Conservation (phyloP, 2,888 invertebrate species). For the Lamellibrachia satsuma region DNA sequence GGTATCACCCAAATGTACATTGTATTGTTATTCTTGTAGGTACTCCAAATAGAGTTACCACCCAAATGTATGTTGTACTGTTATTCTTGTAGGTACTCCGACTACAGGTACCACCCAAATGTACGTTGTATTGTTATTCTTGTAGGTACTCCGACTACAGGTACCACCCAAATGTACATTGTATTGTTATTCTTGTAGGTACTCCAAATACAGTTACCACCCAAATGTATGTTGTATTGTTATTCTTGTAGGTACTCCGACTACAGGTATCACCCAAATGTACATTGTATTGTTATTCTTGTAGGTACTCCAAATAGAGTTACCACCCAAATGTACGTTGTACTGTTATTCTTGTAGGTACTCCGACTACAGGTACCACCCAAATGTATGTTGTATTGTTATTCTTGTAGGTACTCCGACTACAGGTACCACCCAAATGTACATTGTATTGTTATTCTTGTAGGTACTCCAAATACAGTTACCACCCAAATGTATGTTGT, state of each 20-base stretch:
- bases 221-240: not conserved
- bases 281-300: not conserved
- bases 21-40: too few species aligned
- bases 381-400: slow-evolving; percentile 72
- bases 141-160: not conserved
- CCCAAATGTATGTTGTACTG: too few species aligned
- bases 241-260: not conserved
- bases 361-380: not conserved
- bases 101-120: not conserved
- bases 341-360: not conserved
- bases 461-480: not conserved
- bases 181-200: not conserved
- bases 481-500: not conserved
- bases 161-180: not conserved
- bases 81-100: too few species aligned
- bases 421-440: not conserved
- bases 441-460: not conserved
- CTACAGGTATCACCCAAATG: not conserved
- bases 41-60: too few species aligned
- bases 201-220: not conserved
- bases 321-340: not conserved
- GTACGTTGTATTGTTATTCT: not conserved
- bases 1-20: too few species aligned
- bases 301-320: not conserved
- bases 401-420: slow-evolving; percentile 69